Conservation (phyloP, 2,113 vertebrate genomes). For the Prochilodus magdalenae region DNA sequence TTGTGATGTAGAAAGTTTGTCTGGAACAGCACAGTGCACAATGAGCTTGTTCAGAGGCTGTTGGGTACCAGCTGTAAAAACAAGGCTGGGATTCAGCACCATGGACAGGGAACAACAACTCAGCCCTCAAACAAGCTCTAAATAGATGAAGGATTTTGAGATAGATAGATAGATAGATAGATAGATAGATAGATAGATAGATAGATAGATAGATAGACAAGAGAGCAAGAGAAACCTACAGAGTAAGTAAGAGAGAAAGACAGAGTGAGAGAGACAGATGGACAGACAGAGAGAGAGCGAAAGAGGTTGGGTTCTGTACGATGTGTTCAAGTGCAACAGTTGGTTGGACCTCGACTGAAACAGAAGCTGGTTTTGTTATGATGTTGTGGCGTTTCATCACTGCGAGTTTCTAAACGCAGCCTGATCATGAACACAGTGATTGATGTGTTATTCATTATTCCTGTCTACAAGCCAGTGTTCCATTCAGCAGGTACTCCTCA, state of each 20-base stretch:
- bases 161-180: neutral
- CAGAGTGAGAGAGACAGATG: too few relatives aligned
- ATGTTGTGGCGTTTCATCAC: neutral
- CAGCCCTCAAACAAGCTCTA: too few relatives aligned
- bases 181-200: constrained; percentile 8
- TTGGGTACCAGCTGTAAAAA: neutral
- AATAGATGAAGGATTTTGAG: too few relatives aligned
- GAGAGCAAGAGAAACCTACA: too few relatives aligned
- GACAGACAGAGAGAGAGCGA: neutral
- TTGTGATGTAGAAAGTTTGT: too few relatives aligned
- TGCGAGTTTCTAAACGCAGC: neutral
- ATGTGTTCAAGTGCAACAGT: neutral
- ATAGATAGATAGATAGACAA: too few relatives aligned
- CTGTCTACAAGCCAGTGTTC: neutral
- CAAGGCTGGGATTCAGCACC: constrained; percentile 60
- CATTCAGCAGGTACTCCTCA: neutral
- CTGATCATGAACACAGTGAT: neutral
- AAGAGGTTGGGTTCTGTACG: too few relatives aligned
- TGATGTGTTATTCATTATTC: constrained; percentile 6
- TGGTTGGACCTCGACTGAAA: constrained; percentile 28
- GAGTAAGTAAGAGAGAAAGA: too few relatives aligned
- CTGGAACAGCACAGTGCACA: too few relatives aligned
- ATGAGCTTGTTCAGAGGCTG: neutral
- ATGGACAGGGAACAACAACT: constrained; percentile 57
- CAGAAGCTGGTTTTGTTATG: too few relatives aligned